phyloP scores from a whole-genome alignment of 2,888 invertebrate species.

The Abrostola tripartita region DNA sequence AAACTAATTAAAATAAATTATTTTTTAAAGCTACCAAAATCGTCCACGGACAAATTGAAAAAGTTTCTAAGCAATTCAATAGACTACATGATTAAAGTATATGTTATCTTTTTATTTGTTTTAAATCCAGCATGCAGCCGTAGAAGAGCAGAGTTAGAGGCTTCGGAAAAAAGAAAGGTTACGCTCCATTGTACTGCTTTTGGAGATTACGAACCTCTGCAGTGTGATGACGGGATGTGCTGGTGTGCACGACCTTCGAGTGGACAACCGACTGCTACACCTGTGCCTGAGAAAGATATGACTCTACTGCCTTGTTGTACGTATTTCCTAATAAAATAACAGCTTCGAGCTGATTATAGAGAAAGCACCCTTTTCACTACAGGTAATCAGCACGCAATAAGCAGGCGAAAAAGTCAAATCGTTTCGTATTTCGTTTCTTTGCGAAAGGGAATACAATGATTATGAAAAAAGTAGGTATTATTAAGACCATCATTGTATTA shows the following conservation, averaged over 20 bases:
- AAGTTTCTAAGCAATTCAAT: constrained; percentile 1
- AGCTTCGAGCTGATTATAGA: too few relatives aligned
- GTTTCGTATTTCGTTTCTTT: too few relatives aligned
- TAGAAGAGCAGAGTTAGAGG: constrained; percentile 85
- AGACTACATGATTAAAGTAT: neutral
- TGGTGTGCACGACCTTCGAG: constrained; percentile 91
- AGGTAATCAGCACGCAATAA: too few relatives aligned
- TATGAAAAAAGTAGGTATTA: too few relatives aligned
- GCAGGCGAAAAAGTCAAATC: too few relatives aligned
- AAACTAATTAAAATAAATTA: constrained; percentile 5
- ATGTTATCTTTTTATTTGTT: neutral
- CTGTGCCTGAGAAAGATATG: constrained; percentile 89
- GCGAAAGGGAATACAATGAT: too few relatives aligned
- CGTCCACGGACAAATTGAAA: neutral
- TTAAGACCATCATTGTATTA: too few relatives aligned
- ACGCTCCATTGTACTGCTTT: constrained; percentile 90
- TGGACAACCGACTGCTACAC: constrained; percentile 87
- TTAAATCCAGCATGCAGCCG: constrained; percentile 89
- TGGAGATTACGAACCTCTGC: constrained; percentile 91
- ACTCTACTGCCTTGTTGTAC: constrained; percentile 90
- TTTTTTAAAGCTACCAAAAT: constrained; percentile 5
- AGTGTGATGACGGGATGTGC: constrained; percentile 91
- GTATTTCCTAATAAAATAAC: constrained; percentile 57
- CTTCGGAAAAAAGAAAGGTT: constrained; percentile 78
- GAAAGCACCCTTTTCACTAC: too few relatives aligned